Evolutionary conservation across 37 sponge, comb jelly and placozoan species (phyloP).

Genomic region (Aplysina aerophoba): DNA sequence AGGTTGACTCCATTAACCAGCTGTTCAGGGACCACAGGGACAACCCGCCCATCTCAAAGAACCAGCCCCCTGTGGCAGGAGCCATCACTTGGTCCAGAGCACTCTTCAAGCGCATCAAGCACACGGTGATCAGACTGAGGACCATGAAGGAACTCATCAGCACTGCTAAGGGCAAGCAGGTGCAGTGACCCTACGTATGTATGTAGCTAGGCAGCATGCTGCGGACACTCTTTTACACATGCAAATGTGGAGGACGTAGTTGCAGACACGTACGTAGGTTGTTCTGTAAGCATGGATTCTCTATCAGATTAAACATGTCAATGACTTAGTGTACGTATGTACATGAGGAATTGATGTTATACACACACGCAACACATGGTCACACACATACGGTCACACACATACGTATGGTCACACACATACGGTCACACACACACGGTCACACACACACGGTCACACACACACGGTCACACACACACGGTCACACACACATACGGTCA

Average conservation of each 20-base stretch:
- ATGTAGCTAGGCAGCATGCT: background rate
- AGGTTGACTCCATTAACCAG: constrained; percentile 82
- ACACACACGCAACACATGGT: background rate
- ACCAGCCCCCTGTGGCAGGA: constrained; percentile 96
- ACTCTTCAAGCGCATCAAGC: constrained; percentile 96
- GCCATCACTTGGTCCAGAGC: constrained; percentile 95
- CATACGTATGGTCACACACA: too few relatives aligned
- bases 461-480: too few relatives aligned
- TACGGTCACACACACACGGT: too few relatives aligned
- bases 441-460: too few relatives aligned
- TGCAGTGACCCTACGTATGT: too few relatives aligned
- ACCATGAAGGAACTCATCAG: constrained; percentile 90
- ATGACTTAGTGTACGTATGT: too few relatives aligned
- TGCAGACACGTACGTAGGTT: background rate
- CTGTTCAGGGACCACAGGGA: constrained; percentile 76
- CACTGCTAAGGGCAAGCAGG: constrained; percentile 82
- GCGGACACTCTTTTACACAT: too few relatives aligned
- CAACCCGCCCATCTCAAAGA: constrained; percentile 88
- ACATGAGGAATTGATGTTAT: too few relatives aligned
- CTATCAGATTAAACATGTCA: too few relatives aligned
- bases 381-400: background rate
- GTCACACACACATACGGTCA: background rate
- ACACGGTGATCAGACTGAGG: constrained; percentile 92
- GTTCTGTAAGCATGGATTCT: too few relatives aligned
- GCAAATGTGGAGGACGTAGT: background rate